Evolutionary conservation across 1,140 invertebrate species (phyloP).

Genomic region (Papilio glaucus): DNA sequence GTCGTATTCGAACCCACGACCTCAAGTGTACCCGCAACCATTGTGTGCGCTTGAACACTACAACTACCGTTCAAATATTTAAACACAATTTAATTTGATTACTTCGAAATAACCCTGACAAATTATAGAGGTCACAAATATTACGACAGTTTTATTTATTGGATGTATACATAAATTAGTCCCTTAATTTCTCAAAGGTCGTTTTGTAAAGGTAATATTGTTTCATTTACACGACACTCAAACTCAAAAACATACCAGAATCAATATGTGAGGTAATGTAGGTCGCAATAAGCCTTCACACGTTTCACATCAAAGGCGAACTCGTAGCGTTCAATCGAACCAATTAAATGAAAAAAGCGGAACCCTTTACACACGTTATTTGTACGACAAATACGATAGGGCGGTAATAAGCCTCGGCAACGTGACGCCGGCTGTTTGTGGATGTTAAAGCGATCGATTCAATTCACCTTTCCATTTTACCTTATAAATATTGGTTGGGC

Average conservation of each 20-base stretch:
- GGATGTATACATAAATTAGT: too few relatives aligned
- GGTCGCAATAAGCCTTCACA: constrained; percentile 27
- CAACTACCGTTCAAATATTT: too few relatives aligned
- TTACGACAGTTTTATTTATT: too few relatives aligned
- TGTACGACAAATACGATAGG: constrained; percentile 19
- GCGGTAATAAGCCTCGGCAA: constrained; percentile 10
- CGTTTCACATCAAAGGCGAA: constrained; percentile 32
- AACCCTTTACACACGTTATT: constrained; percentile 29
- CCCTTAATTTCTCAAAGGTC: not conserved
- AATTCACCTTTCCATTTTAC: constrained; percentile 13
- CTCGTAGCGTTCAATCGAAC: constrained; percentile 30
- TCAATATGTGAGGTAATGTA: constrained; percentile 12
- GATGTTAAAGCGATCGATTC: constrained; percentile 19
- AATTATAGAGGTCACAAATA: too few relatives aligned
- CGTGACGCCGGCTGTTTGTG: constrained; percentile 9
- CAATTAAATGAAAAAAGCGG: constrained; percentile 34
- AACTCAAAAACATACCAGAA: not conserved
- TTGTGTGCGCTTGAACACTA: too few relatives aligned
- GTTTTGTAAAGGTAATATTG: not conserved
- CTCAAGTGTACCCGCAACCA: too few relatives aligned
- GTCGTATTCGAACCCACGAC: too few relatives aligned
- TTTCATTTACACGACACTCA: not conserved
- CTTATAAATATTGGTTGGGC: constrained; percentile 13
- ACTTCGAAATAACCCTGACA: too few relatives aligned
- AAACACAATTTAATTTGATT: too few relatives aligned